Base-by-base conservation (phyloP, 2,888 invertebrate genomes). In the Plebejus anna region DNA sequence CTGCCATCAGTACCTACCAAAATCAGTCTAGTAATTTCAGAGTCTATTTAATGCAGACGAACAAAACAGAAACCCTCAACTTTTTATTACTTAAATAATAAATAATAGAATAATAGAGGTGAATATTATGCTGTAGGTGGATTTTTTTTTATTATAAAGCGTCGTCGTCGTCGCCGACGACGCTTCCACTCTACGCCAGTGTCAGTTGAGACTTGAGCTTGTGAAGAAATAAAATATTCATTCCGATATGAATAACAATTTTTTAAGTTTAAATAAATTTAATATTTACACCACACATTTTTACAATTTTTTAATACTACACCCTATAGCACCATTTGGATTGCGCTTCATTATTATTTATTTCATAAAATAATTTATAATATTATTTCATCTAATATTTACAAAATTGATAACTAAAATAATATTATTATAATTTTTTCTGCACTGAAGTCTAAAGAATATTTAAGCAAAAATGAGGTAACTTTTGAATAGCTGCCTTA, bases 291-390 rank as follows among this genome's bases (percentile, higher is more conserved):
- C 71, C 36, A 76, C 76, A 79, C 76, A 77, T 77, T 78, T 80
- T 79, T 79, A 81, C 79, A 80, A 76, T 72, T 77, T 22, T 70
- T 76, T 76, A 79, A 82, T 22, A 22, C 22, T 22, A 22, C 22
- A 22, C 22, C 22, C 22, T 22, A 22, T 85, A 90, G 90, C 90
- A 90, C 90, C 90, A 87, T 87, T 86, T 86, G 85, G 86, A 88
- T 89, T 84, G 80, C 81, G 84, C 86, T 84, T 83, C 79, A 16
- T 66, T 61, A 42, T 42, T 47, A 42, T 42, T 47, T 22, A 36
- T 57, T 75, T 61, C 55, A 71, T 70, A 38, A 51, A 70, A 51
- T 76, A 76, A 51, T 16, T 51, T 3, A 16, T 59, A 57, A 32
- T 59, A 32, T 59, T 28, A 61, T 59, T 57, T 38, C 36, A 11